Conservation (phyloP, 2,797 vertebrate genomes). For the Microhierax caerulescens region DNA sequence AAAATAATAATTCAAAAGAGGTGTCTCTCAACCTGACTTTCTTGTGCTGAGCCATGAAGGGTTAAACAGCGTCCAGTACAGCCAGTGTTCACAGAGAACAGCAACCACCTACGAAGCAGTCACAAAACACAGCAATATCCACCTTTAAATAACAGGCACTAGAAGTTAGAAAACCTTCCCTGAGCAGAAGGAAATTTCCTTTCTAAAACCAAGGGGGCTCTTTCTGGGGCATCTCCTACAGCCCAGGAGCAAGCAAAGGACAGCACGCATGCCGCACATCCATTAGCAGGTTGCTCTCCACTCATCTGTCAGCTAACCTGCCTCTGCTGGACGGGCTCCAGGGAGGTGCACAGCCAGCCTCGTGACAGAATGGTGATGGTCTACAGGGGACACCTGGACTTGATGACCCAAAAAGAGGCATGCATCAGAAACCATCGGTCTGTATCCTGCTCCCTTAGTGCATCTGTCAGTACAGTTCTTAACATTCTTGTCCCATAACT, state of each 20-base stretch:
- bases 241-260: neutral
- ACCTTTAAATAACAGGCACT: neutral
- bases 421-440: neutral
- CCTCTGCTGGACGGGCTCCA: neutral
- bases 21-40: neutral
- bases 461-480: neutral
- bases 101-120: neutral
- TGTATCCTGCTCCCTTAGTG: neutral
- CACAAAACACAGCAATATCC: neutral
- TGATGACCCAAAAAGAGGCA: accelerated
- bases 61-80: neutral
- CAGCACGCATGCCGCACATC: neutral
- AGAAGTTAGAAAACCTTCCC: neutral
- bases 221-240: neutral
- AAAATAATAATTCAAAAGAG: neutral
- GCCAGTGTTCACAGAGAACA: neutral
- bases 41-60: neutral
- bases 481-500: neutral
- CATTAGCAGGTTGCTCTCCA: neutral
- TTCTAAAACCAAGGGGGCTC: neutral
- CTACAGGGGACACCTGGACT: neutral
- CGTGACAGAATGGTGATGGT: neutral
- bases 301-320: neutral
- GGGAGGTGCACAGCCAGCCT: neutral
- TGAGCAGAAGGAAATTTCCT: neutral